phyloP scores from a whole-genome alignment of 2,888 invertebrate species.

The Ennomos erosarius region DNA sequence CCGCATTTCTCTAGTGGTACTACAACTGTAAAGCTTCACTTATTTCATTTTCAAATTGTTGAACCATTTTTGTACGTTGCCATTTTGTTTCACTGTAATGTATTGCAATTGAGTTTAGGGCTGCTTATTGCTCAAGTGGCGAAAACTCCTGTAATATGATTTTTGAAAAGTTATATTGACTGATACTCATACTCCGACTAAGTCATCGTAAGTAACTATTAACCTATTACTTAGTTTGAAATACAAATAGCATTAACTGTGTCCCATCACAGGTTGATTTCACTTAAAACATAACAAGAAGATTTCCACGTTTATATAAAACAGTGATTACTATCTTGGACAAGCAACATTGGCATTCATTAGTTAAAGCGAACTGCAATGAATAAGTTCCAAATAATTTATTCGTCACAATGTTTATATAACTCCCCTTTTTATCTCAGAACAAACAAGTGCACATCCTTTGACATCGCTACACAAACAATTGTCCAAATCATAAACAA shows the following conservation, averaged over 20 bases:
- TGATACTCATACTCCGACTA: slow-evolving; percentile 28
- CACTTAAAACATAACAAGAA: too few species aligned
- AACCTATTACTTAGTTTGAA: too few species aligned
- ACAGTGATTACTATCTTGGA: too few species aligned
- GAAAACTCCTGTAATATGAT: slow-evolving; percentile 6
- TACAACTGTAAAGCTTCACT: slow-evolving; percentile 7
- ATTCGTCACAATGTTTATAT: slow-evolving; percentile 62
- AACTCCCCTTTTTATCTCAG: slow-evolving; percentile 54
- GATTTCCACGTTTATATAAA: too few species aligned
- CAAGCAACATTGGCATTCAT: too few species aligned
- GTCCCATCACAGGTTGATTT: too few species aligned
- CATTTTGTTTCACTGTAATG: slow-evolving; percentile 25
- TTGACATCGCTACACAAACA: slow-evolving; percentile 82
- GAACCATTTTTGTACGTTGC: slow-evolving; percentile 23
- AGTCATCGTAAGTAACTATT: too few species aligned
- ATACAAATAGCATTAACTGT: too few species aligned
- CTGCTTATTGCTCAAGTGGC: slow-evolving; percentile 31
- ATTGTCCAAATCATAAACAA: slow-evolving; percentile 85
- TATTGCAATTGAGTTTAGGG: slow-evolving; percentile 24
- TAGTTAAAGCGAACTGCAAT: slow-evolving; percentile 30
- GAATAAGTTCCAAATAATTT: slow-evolving; percentile 34
- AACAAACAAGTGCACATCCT: slow-evolving; percentile 83
- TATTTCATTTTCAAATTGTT: slow-evolving; percentile 22
- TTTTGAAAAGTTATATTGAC: neutral
- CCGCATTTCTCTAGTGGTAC: slow-evolving; percentile 8